Conservation (phyloP, 2,888 invertebrate genomes). For the Lordiphosa fenestrarum region DNA sequence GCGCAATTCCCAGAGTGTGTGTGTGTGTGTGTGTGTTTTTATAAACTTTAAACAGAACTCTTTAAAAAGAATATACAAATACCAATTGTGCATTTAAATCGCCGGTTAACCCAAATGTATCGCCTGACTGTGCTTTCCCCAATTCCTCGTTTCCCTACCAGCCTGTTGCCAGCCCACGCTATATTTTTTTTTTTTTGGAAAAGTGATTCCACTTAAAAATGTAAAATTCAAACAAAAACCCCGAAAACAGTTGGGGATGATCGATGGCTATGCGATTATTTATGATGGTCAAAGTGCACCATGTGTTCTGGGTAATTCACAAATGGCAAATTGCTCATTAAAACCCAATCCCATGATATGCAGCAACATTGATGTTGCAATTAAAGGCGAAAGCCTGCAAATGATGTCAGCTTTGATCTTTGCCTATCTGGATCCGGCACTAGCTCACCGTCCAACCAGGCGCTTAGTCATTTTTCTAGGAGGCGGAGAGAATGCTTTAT, state of each 20-base stretch:
- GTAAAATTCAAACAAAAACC: background rate
- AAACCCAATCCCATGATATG: too few species aligned
- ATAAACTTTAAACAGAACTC: constrained; percentile 55
- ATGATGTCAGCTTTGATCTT: constrained; percentile 35
- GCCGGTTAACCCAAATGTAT: constrained; percentile 34
- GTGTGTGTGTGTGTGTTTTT: constrained; percentile 30
- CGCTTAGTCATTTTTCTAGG: too few species aligned
- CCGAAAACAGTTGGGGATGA: constrained; percentile 1
- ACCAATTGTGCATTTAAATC: constrained; percentile 46
- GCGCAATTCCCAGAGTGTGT: constrained; percentile 6
- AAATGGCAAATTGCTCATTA: too few species aligned
- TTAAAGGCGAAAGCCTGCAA: background rate
- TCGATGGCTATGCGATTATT: constrained; percentile 12
- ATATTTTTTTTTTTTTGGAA: constrained; percentile 21
- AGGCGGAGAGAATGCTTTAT: too few species aligned
- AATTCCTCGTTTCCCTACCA: background rate
- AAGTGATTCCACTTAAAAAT: constrained; percentile 32
- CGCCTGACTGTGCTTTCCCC: constrained; percentile 8
- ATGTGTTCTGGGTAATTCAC: too few species aligned
- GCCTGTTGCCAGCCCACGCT: background rate
- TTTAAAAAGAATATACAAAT: constrained; percentile 21
- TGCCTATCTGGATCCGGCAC: background rate
- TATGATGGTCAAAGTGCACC: too few species aligned
- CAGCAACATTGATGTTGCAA: too few species aligned
- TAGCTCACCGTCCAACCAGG: too few species aligned